These are phyloP conservation scores for Zeuzera pyrina DNA, from an alignment of 2,888 invertebrate genomes.

Conservation along the genomic window DNA sequence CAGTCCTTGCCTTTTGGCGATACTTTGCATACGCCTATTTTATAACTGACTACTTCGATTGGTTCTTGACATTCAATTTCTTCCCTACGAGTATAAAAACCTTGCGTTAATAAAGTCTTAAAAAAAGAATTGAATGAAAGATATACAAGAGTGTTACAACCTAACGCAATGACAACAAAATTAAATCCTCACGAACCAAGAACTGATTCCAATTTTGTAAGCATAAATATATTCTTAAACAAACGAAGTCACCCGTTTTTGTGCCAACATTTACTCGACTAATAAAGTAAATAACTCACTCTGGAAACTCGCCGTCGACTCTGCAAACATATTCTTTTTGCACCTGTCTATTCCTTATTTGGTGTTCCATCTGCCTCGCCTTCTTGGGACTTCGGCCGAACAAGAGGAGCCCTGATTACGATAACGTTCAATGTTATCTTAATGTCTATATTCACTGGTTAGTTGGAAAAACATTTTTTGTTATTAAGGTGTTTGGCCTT, in stretches of 20 bases:
- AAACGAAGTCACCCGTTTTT: too few species aligned
- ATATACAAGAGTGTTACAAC: too few species aligned
- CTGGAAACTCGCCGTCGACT: slow-evolving; percentile 94
- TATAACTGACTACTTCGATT: slow-evolving; percentile 94
- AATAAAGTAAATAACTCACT: slow-evolving; percentile 79
- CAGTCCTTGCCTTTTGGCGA: slow-evolving; percentile 94
- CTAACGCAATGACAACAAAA: too few species aligned
- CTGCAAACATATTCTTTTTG: slow-evolving; percentile 96
- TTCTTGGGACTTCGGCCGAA: slow-evolving; percentile 95
- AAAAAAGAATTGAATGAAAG: neutral
- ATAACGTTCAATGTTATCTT: slow-evolving; percentile 3
- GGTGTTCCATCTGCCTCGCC: slow-evolving; percentile 95
- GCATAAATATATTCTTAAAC: too few species aligned
- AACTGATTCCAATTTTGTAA: too few species aligned
- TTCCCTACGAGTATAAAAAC: too few species aligned
- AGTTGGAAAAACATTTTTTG: neutral
- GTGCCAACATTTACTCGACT: too few species aligned
- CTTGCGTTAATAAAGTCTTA: neutral
- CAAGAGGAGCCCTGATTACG: slow-evolving; percentile 78
- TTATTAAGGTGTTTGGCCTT: too few species aligned
- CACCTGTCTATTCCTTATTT: slow-evolving; percentile 92
- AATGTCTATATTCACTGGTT: neutral
- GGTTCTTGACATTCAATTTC: slow-evolving; percentile 90
- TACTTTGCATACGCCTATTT: slow-evolving; percentile 96
- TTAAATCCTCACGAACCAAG: too few species aligned